Conservation (phyloP, 2,888 invertebrate species). For the Drosophila parthenogenetica region DNA sequence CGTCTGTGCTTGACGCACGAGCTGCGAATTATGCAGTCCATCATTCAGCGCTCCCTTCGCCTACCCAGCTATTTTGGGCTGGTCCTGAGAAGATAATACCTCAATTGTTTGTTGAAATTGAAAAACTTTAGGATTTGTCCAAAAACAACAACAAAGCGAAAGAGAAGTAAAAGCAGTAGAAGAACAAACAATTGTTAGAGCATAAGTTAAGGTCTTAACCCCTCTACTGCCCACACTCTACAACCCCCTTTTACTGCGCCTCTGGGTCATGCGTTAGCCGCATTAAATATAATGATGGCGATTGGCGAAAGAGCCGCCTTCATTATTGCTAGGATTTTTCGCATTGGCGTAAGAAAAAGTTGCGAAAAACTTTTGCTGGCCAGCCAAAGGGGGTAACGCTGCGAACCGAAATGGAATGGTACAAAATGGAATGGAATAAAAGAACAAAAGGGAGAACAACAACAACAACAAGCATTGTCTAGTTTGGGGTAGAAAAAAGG, state of each 20-base stretch:
- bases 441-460: slow-evolving; percentile 58
- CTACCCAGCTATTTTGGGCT: not conserved
- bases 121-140: slow-evolving; percentile 72
- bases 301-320: slow-evolving; percentile 56
- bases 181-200: slow-evolving; percentile 48
- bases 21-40: slow-evolving; percentile 20
- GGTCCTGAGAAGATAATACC: slow-evolving; percentile 70
- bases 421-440: slow-evolving; percentile 24
- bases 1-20: slow-evolving; percentile 49
- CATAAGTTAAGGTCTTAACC: slow-evolving; percentile 64
- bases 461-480: slow-evolving; percentile 35
- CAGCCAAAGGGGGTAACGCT: slow-evolving; percentile 11
- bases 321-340: slow-evolving; percentile 75
- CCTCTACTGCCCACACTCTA: slow-evolving; percentile 13
- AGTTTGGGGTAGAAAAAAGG: slow-evolving; percentile 19
- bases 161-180: slow-evolving; percentile 12
- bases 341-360: slow-evolving; percentile 75
- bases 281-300: slow-evolving; percentile 81
- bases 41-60: not conserved
- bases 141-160: slow-evolving; percentile 7
- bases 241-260: not conserved
- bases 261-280: slow-evolving; percentile 67
- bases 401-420: not conserved
- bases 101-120: slow-evolving; percentile 82
- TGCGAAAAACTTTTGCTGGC: slow-evolving; percentile 64